Evolutionary conservation across 37 sponge, comb jelly and placozoan species (phyloP).

Genomic region (Aphrocallistes beatrix): DNA sequence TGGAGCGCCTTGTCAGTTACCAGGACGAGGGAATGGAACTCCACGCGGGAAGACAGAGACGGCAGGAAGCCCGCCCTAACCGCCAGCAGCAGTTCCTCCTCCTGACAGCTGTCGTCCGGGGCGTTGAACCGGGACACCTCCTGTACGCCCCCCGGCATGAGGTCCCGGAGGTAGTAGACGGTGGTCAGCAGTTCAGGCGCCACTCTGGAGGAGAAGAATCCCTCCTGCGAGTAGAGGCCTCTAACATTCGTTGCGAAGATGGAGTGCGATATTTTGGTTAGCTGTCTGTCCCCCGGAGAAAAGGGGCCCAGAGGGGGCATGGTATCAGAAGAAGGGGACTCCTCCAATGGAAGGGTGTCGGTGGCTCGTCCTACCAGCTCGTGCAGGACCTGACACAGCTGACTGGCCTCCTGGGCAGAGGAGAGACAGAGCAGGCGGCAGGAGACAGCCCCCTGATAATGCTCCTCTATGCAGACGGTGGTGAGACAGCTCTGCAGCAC

Average conservation of each 20-base stretch:
- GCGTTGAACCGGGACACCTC: not conserved
- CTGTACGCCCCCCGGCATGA: not conserved
- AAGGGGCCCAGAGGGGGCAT: too few relatives aligned
- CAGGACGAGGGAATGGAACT: not conserved
- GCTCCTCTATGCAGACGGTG: conserved; percentile 6
- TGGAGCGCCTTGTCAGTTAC: not conserved
- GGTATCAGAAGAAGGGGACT: not conserved
- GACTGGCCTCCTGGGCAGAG: not conserved
- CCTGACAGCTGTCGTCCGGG: not conserved
- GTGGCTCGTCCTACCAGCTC: not conserved
- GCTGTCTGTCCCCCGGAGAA: not conserved
- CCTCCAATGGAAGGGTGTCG: not conserved
- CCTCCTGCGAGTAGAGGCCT: not conserved
- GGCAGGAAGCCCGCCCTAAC: not conserved
- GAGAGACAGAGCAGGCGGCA: conserved; percentile 1
- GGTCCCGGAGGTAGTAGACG: not conserved
- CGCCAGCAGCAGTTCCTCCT: not conserved
- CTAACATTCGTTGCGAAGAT: not conserved
- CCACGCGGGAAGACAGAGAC: not conserved
- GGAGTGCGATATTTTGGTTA: not conserved
- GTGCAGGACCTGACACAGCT: not conserved
- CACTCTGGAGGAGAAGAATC: not conserved
- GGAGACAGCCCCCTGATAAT: not conserved
- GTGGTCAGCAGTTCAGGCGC: not conserved
- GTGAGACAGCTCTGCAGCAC: not conserved